Evolutionary conservation across 64 coral and sea anemone genomes (phyloP).

Genomic region (Dendronephthya gigantea): DNA sequence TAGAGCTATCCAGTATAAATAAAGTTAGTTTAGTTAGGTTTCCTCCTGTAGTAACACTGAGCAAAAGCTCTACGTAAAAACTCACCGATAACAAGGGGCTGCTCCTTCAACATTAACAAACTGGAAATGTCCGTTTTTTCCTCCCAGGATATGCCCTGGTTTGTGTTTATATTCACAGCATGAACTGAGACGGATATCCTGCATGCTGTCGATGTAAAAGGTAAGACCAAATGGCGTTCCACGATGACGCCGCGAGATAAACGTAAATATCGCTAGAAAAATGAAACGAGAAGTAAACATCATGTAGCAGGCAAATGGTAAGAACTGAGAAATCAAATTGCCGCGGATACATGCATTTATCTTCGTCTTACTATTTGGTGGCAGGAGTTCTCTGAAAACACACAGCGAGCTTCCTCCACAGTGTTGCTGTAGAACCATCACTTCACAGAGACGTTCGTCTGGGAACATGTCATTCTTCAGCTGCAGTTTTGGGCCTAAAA

Average conservation of each 20-base stretch:
- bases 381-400: conserved; percentile 88
- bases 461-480: conserved; percentile 80
- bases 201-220: conserved; percentile 93
- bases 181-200: conserved; percentile 84
- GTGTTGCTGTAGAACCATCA: conserved; percentile 95
- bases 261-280: conserved; percentile 78
- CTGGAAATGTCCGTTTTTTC: conserved; percentile 91
- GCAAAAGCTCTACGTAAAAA: no score
- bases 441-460: conserved; percentile 80
- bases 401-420: conserved; percentile 92
- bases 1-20: background rate
- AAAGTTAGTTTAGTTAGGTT: background rate
- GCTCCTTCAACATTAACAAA: conserved; percentile 93
- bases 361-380: conserved; percentile 71
- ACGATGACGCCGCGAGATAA: conserved; percentile 86
- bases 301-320: background rate
- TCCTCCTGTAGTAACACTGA: no score
- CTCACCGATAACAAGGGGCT: conserved; percentile 86
- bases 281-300: background rate
- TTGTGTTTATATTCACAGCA: conserved; percentile 99
- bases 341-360: no score
- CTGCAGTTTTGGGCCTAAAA: conserved; percentile 77
- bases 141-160: conserved; percentile 72
- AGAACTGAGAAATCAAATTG: background rate
- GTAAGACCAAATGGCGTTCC: conserved; percentile 91